phyloP scores from a whole-genome alignment of 2,113 vertebrate species.

The Canis aureus region DNA sequence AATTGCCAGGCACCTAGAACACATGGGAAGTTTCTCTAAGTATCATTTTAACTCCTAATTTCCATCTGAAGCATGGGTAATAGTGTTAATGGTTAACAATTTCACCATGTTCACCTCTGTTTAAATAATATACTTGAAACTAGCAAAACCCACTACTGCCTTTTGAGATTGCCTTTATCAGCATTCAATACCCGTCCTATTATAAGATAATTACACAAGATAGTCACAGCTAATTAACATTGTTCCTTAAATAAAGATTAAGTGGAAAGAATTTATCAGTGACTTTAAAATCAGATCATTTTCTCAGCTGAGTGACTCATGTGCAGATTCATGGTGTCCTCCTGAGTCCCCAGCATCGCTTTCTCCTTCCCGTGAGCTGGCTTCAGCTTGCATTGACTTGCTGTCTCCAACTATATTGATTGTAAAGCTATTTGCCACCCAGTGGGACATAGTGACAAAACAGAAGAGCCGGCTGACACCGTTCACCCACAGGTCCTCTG shows the following conservation, averaged over 20 bases:
- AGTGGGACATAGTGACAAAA: slow-evolving; percentile 62
- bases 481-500: slow-evolving; percentile 80
- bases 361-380: background rate
- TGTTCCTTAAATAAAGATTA: slow-evolving; percentile 73
- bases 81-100: background rate
- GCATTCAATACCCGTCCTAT: slow-evolving; percentile 25
- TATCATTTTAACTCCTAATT: background rate
- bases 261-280: slow-evolving; percentile 53
- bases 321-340: slow-evolving; percentile 5
- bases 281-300: slow-evolving; percentile 66
- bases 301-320: background rate
- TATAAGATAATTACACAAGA: slow-evolving; percentile 75
- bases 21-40: background rate
- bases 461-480: slow-evolving; percentile 66
- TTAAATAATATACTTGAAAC: slow-evolving; percentile 50
- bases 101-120: background rate
- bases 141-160: slow-evolving; percentile 37
- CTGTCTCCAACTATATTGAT: slow-evolving; percentile 62
- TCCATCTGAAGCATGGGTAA: background rate
- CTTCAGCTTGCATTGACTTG: slow-evolving; percentile 60
- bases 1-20: background rate
- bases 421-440: slow-evolving; percentile 72
- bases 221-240: slow-evolving; percentile 62
- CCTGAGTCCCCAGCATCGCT: background rate
- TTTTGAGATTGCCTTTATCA: slow-evolving; percentile 68